Evolutionary conservation across 2,888 invertebrate species (phyloP).

Genomic region (Synergus itoensis): DNA sequence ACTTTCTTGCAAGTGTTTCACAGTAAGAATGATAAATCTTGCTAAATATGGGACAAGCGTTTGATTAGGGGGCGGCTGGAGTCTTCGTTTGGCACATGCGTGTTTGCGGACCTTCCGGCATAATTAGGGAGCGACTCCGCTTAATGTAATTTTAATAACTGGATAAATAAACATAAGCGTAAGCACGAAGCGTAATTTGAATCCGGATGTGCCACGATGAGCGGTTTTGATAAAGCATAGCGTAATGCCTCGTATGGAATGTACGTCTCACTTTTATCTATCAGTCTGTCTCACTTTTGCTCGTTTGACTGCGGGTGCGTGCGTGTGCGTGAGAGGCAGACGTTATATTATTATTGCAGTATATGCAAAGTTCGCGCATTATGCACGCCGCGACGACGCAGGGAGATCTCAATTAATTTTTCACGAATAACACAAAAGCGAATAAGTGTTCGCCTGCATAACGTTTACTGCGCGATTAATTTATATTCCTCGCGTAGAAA

Average conservation of each 20-base stretch:
- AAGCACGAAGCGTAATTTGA: conserved; percentile 76
- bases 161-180: conserved; percentile 78
- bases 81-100: conserved; percentile 8
- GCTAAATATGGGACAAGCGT: conserved; percentile 1
- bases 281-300: conserved; percentile 57
- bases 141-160: conserved; percentile 78
- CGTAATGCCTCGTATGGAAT: conserved; percentile 65
- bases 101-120: conserved; percentile 48
- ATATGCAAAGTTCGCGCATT: conserved; percentile 62
- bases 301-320: conserved; percentile 47
- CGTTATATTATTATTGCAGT: conserved; percentile 70
- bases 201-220: conserved; percentile 77
- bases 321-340: conserved; percentile 62
- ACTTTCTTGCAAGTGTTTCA: not conserved
- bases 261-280: conserved; percentile 61
- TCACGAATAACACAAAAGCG: conserved; percentile 49
- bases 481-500: conserved; percentile 16
- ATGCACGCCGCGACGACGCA: conserved; percentile 53
- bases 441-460: conserved; percentile 11
- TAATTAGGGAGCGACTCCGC: conserved; percentile 67
- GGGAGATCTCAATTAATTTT: conserved; percentile 56
- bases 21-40: conserved; percentile 4
- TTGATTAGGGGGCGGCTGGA: not conserved
- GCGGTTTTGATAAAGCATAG: conserved; percentile 75
- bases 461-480: conserved; percentile 8